phyloP scores from a whole-genome alignment of 2,113 vertebrate species.

The Psophia crepitans region DNA sequence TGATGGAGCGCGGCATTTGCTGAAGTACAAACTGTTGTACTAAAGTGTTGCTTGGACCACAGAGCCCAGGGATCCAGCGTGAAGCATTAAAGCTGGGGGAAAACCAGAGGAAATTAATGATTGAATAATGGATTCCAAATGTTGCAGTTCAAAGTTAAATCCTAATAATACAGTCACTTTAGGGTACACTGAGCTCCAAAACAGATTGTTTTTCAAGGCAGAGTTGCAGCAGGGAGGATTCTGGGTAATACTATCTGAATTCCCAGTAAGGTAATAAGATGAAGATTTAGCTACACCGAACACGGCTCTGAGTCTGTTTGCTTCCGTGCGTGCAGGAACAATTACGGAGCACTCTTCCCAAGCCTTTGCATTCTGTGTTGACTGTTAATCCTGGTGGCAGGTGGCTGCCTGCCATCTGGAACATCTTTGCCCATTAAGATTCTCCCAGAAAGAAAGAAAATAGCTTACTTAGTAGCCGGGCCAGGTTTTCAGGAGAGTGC shows the following conservation, averaged over 20 bases:
- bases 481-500: conserved; percentile 25
- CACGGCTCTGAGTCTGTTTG: not conserved
- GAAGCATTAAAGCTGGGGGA: conserved; percentile 8
- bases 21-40: not conserved
- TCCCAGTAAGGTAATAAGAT: conserved; percentile 59
- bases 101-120: conserved; percentile 52
- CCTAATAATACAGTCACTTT: conserved; percentile 49
- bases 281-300: conserved; percentile 5
- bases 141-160: conserved; percentile 55
- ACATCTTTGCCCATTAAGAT: conserved; percentile 30
- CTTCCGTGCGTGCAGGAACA: not conserved
- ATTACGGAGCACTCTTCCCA: not conserved
- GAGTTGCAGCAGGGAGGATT: conserved; percentile 20
- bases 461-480: conserved; percentile 17
- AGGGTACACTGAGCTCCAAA: conserved; percentile 41
- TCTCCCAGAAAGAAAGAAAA: conserved; percentile 48
- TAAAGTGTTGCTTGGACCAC: conserved; percentile 16
- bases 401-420: conserved; percentile 59
- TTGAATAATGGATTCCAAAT: conserved; percentile 65
- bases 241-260: conserved; percentile 54
- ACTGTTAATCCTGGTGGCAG: conserved; percentile 32
- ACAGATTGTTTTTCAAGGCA: conserved; percentile 64
- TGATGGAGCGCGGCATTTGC: not conserved
- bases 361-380: not conserved
- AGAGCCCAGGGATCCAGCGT: not conserved